These are phyloP conservation scores for Tringa solitaria DNA, from an alignment of 2,113 vertebrate genomes.

Conservation along the genomic window DNA sequence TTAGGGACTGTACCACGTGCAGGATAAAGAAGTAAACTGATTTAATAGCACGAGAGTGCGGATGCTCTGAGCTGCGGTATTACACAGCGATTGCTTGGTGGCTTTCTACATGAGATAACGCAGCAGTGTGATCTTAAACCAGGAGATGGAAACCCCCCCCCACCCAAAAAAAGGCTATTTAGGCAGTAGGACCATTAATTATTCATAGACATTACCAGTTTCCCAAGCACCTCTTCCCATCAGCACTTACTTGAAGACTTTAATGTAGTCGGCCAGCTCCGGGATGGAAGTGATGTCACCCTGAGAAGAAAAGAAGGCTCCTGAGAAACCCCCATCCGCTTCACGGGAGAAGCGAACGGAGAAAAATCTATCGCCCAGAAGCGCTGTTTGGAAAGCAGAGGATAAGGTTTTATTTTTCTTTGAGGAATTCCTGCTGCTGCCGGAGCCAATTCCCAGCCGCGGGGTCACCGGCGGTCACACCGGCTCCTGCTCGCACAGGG, in stretches of 20 bases:
- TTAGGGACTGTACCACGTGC: neutral
- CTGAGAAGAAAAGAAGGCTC: slow-evolving; percentile 67
- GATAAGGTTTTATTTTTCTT: neutral
- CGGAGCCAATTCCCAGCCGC: neutral
- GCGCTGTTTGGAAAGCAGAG: neutral
- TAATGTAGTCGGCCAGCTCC: slow-evolving; percentile 96
- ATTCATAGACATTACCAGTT: slow-evolving; percentile 39
- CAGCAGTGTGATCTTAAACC: neutral
- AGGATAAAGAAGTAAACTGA: neutral
- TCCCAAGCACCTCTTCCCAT: neutral
- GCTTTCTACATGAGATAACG: neutral
- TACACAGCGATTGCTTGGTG: neutral
- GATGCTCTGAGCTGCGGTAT: neutral
- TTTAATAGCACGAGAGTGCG: neutral
- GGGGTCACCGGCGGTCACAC: neutral
- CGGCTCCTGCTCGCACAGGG: neutral
- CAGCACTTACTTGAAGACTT: slow-evolving; percentile 98
- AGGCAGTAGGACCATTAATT: neutral
- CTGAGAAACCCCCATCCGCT: neutral
- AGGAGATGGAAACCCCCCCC: no score
- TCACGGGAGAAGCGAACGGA: neutral
- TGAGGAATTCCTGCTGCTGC: neutral
- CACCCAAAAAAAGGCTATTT: neutral
- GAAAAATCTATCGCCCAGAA: neutral
- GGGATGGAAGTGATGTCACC: slow-evolving; percentile 99